Evolutionary conservation across 2,113 vertebrate genomes (phyloP), one percentile per base, ranked within the genome.

Genomic region (Naja naja): DNA sequence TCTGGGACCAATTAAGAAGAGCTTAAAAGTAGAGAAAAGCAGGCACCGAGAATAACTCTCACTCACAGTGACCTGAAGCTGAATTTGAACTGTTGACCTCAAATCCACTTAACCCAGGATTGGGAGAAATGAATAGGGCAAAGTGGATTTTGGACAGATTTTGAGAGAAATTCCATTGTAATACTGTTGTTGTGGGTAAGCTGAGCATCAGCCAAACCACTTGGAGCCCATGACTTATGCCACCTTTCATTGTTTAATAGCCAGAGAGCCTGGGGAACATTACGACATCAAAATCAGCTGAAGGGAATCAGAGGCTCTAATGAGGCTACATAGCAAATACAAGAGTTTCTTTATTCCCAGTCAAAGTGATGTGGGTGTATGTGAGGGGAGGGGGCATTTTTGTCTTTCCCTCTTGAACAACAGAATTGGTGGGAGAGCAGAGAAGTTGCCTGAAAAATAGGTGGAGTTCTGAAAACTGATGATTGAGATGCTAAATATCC

Each of bases 1-100:
- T 53, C 88, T 64, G 92, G 88, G 81, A 90, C 81, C 89, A 90
- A 90, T 87, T 93, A 87, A 56, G n/a, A 55, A 89, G 43, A 18
- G 39, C 74, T 64, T 93, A 90, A 39, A 23, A 43, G 87, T 16
- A 56, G 64, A 47, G 20, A 43, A 87, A 52, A 60, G 45, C n/a
- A 43, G 23, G n/a, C 8, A 11, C n/a, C 1, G 4, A 53, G 12
- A 47, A 87, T 34, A 52, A 74, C 55, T 39, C 3, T 90, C 30
- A 14, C 85, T 55, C n/a, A 30, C 20, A 16, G 45, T 43, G 47
- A 53, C 85, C 58, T 56, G 56, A 25, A 22, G 39, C 85, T 91
- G 49, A 60, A 93, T 93, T 90, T 88, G 85, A 93, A 91, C 58
- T 20, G 1, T 81, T 88, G 56, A 64, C 52, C 58, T 43, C 34